Evolutionary conservation across 1,140 invertebrate genomes (phyloP), one percentile per base, ranked within the genome.

Genomic region (Orussus abietinus): DNA sequence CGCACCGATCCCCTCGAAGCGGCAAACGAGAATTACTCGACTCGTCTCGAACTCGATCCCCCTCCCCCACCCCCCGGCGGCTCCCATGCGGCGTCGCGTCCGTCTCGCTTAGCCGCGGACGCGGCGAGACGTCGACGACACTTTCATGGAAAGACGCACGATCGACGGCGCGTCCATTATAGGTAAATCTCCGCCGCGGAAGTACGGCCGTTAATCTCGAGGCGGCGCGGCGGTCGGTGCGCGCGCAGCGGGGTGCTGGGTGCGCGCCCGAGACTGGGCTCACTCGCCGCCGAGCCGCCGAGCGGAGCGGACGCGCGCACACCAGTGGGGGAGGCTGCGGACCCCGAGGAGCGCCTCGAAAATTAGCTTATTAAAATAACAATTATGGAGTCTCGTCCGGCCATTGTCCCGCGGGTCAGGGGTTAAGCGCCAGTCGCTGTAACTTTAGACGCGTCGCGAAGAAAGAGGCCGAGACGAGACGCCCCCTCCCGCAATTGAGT

Each of bases 361-460:
- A 59, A 64, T 64, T 62, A 57, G 59, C 63, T 66, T 64, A 66
- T 66, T 66, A 66, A 62, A 66, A 62, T 62, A 63, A 64, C 59
- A 64, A 66, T 62, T 64, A 61, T 53, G 57, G 58, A 61, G 59
- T 55, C 43, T 53, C 53, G 49, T 42, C 48, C 42, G 28, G 35
- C 48, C 50, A 66, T 66, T 66, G 63, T 66, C 50, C 52, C 33
- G 14, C 20, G 53, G 51, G 56, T 62, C 57, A 59, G 33, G 51
- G 61, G 61, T 64, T 59, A 64, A 62, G 42, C 59, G 51, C 51
- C 53, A 62, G 53, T 59, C 53, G 56, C 33, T 55, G 59, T 66
- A 59, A 66, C 55, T 66, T 55, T n/a, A n/a, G n/a, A n/a, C n/a
- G n/a, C n/a, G n/a, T n/a, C n/a, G n/a, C n/a, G n/a, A n/a, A n/a